A percentile compares a stretch with the other conserved stretches of the same genome.
phyloP scores from a whole-genome alignment of 2,113 vertebrate genomes.

The Microtus ochrogaster region DNA sequence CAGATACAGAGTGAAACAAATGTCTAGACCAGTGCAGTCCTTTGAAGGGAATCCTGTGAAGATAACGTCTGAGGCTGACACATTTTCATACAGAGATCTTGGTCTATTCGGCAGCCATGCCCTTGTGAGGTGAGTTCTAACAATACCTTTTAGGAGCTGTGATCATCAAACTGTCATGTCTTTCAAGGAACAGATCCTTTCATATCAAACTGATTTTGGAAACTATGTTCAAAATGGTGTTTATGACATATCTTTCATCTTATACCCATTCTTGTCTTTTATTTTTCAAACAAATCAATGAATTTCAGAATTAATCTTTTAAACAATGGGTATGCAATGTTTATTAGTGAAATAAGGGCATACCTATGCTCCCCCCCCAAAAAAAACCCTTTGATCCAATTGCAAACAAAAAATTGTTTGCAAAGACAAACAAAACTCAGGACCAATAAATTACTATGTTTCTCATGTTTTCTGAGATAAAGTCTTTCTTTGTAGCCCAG shows the following conservation, averaged over 20 bases:
- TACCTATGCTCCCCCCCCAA: neutral
- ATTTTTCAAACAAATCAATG: neutral
- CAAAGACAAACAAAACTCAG: neutral
- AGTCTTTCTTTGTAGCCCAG: neutral
- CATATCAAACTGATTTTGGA: neutral
- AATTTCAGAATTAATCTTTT: slow-evolving; percentile 22
- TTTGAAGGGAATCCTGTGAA: slow-evolving; percentile 28
- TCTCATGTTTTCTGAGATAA: neutral
- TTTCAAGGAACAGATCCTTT: neutral
- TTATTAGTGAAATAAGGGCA: neutral
- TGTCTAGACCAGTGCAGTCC: slow-evolving; percentile 9
- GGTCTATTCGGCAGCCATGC: no score
- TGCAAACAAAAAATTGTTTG: neutral
- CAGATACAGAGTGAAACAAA: slow-evolving; percentile 19
- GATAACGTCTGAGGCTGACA: slow-evolving; percentile 45
- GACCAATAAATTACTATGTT: neutral
- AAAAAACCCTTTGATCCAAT: neutral
- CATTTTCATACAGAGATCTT: slow-evolving; percentile 56
- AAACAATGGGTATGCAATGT: neutral
- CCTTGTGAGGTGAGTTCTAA: slow-evolving; percentile 23
- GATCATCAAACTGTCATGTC: neutral
- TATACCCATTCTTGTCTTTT: neutral
- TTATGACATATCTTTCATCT: slow-evolving; percentile 40
- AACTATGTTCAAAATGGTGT: slow-evolving; percentile 40
- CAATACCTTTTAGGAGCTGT: slow-evolving; percentile 37